phyloP scores from a whole-genome alignment of 2,797 vertebrate genomes.

The Myotis pilosus region DNA sequence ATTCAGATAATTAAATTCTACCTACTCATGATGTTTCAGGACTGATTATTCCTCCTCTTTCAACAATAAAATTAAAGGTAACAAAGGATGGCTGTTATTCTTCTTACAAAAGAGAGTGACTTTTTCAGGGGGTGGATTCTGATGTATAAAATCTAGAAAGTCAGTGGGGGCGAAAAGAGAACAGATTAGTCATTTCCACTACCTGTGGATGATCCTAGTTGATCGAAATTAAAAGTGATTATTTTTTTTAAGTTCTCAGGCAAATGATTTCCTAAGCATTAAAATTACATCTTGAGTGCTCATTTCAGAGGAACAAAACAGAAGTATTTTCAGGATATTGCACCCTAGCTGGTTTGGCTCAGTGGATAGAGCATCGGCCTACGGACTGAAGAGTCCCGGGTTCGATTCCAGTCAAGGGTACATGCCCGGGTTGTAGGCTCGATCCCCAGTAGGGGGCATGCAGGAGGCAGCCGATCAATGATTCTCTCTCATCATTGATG shows the following conservation, averaged over 20 bases:
- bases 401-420: too few relatives aligned
- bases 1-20: constrained; percentile 42
- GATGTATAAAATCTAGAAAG: constrained; percentile 65
- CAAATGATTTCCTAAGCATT: constrained; percentile 31
- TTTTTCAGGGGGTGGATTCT: constrained; percentile 42
- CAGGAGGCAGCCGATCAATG: too few relatives aligned
- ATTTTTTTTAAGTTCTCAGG: constrained; percentile 17
- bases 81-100: constrained; percentile 40
- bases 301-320: constrained; percentile 33
- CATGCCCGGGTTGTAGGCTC: too few relatives aligned
- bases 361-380: too few relatives aligned
- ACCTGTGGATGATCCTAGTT: neutral
- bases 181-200: constrained; percentile 62
- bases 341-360: too few relatives aligned
- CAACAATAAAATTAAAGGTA: constrained; percentile 67
- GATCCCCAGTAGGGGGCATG: too few relatives aligned
- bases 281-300: constrained; percentile 18
- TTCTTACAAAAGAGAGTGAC: constrained; percentile 48
- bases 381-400: too few relatives aligned
- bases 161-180: constrained; percentile 40
- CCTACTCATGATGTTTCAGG: constrained; percentile 34
- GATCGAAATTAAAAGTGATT: constrained; percentile 21
- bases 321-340: constrained; percentile 14
- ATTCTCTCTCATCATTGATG: too few relatives aligned
- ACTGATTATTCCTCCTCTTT: constrained; percentile 49